Base-by-base conservation (phyloP, 2,888 invertebrate genomes). In the Drosophila barbarae region DNA sequence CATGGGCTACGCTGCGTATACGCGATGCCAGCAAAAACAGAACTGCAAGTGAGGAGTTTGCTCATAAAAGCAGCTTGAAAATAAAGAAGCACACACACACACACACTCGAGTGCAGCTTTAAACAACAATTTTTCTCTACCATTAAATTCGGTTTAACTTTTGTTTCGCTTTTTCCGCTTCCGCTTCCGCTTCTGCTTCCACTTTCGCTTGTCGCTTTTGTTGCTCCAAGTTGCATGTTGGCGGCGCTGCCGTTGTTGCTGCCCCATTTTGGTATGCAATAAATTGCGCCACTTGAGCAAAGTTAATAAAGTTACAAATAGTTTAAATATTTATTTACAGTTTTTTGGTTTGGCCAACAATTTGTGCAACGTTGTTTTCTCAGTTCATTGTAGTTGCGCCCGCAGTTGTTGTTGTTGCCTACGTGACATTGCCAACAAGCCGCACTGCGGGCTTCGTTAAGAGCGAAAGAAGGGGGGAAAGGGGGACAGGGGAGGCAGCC, bases 281-380 rank as follows among this genome's bases (percentile, higher is more conserved):
- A 84, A 84, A 79, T 76, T 77, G 74, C 77, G 84, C 76, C 84
- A 80, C 80, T 85, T 85, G 78, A 73, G 84, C 76, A 80, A 84
- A 80, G 80, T 80, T 80, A 80, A 80, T 80, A 80, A 77, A 80
- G 85, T 85, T 85, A 73, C 85, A 83, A 80, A 85, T 80, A 80
- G 85, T 84, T 85, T 65, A 80, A 80, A 80, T 80, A 85, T 85
- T 83, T 85, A 85, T 80, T 77, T 75, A 73, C 84, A 74, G 65
- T 76, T 79, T 81, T 84, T 82, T 74, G 80, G 79, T 56, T 77
- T 70, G 61, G 67, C 67, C 67, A 74, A 79, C 83, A 84, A 74
- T 74, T 65, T 77, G 53, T 54, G 61, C 67, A 55, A 51, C 72
- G 74, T 64, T 59, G 58, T 39, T 54, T 39, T 54, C 46, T 50